Evolutionary conservation across 2,113 vertebrate species (phyloP), one percentile per base, ranked within the genome.

Genomic region (Baryphthengus martii): DNA sequence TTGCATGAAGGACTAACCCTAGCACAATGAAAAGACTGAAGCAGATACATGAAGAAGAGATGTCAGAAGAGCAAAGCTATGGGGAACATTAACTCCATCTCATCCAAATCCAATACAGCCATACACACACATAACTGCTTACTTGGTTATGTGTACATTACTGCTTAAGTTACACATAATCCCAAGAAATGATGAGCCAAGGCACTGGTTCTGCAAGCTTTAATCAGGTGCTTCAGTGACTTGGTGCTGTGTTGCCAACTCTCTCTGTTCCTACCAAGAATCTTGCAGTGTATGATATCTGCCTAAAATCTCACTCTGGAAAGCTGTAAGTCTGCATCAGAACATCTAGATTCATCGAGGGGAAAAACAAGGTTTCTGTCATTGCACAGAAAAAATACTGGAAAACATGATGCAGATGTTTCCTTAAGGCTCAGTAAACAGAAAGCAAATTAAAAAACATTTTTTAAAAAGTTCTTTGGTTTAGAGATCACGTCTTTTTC

Each of bases 381-480:
- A 67, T 65, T 72, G 71, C 67, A 72, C 45, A 83, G 58, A 88
- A 88, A 88, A 52, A 83, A 72, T 55, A 65, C 49, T 88, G 75
- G 78, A 92, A 96, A 93, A 88, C 62, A 68, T 52, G 79, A 85
- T 35, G 13, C 79, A 26, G 70, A 73, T 73, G 31, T 92, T 95
- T 93, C 70, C 40, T 76, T 75, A 85, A 85, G 79, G 44, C 35
- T 92, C 71, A 42, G 39, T 85, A 95, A 94, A 94, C 61, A 96
- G 81, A 84, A 89, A 70, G 35, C 23, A 47, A 80, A 87, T 58
- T 61, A 18, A 50, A 91, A 94, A 93, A 70, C 11, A 70, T 25
- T 78, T 84, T 73, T 25, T 0, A 1, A 37, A 82, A 66, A 71
- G 29, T 65, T 78, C 7, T 90, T 85, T 37, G 2, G 1, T 88